phyloP scores from a whole-genome alignment of 2,113 vertebrate genomes.

The Prunella himalayana region DNA sequence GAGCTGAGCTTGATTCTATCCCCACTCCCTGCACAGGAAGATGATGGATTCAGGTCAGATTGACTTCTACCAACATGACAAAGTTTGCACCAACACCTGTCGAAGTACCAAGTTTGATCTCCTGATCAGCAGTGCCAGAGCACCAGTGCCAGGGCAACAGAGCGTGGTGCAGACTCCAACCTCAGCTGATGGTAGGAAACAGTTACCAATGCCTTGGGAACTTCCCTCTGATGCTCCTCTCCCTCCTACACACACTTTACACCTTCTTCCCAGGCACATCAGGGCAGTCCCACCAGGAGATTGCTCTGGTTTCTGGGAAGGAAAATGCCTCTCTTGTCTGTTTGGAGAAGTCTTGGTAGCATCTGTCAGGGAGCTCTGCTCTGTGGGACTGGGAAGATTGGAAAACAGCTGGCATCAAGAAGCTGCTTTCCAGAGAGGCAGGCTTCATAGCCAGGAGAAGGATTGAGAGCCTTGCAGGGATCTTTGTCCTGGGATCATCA shows the following conservation, averaged over 20 bases:
- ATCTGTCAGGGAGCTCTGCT: not conserved
- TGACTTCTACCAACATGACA: conserved; percentile 93
- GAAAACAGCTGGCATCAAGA: not conserved
- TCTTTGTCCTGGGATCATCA: not conserved
- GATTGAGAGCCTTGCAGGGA: not conserved
- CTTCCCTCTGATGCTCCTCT: not conserved
- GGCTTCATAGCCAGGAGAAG: not conserved
- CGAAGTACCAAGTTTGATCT: conserved; percentile 94
- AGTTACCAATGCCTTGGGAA: not conserved
- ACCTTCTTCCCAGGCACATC: not conserved
- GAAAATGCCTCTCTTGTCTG: rapidly evolving
- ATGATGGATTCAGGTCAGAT: conserved; percentile 97
- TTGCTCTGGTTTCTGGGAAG: not conserved
- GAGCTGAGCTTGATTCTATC: conserved; percentile 20
- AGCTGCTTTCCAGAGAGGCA: not conserved
- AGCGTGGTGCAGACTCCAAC: conserved; percentile 79
- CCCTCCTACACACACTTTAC: not conserved
- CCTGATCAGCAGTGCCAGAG: conserved; percentile 85
- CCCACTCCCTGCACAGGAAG: conserved; percentile 76
- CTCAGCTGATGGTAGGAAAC: conserved; percentile 82
- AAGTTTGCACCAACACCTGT: conserved; percentile 93
- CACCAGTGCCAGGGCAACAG: conserved; percentile 82
- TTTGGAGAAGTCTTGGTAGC: not conserved
- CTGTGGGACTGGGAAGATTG: not conserved
- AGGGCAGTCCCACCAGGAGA: not conserved